phyloP scores from a whole-genome alignment of 2,797 vertebrate genomes.

The Lagocephalus sceleratus region DNA sequence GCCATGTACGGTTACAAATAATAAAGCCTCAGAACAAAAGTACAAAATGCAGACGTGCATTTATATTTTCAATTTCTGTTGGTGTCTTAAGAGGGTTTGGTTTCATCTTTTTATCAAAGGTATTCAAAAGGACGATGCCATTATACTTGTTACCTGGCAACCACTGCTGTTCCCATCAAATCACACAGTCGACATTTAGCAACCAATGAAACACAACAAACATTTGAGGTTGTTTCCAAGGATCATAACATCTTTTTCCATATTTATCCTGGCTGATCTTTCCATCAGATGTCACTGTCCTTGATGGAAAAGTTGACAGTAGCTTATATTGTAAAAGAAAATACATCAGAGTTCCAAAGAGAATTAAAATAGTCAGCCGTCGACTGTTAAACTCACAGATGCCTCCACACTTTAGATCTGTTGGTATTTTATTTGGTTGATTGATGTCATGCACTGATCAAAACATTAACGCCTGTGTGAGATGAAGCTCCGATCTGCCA shows the following conservation, averaged over 20 bases:
- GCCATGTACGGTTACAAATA: neutral
- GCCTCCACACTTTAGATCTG: constrained; percentile 8
- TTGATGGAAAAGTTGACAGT: too few relatives aligned
- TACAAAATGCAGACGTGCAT: neutral
- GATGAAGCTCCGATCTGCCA: constrained; percentile 6
- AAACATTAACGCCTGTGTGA: constrained; percentile 10
- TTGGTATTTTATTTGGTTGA: constrained; percentile 15
- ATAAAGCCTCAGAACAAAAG: neutral
- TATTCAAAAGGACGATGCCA: too few relatives aligned
- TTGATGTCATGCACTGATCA: constrained; percentile 21
- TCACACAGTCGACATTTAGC: neutral
- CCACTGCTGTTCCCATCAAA: neutral
- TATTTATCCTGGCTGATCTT: neutral
- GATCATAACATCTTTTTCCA: too few relatives aligned
- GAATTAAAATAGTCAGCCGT: constrained; percentile 1
- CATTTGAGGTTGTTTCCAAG: neutral
- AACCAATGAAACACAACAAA: neutral
- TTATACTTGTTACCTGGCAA: neutral
- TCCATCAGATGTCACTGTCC: neutral
- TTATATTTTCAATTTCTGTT: neutral
- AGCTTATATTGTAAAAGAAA: too few relatives aligned
- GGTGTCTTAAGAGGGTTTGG: neutral
- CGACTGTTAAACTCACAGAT: constrained; percentile 27
- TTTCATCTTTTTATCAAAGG: neutral
- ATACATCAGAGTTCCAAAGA: too few relatives aligned